Evolutionary conservation across 2,797 vertebrate genomes (phyloP).

Genomic region (Thripadectes ignobilis): DNA sequence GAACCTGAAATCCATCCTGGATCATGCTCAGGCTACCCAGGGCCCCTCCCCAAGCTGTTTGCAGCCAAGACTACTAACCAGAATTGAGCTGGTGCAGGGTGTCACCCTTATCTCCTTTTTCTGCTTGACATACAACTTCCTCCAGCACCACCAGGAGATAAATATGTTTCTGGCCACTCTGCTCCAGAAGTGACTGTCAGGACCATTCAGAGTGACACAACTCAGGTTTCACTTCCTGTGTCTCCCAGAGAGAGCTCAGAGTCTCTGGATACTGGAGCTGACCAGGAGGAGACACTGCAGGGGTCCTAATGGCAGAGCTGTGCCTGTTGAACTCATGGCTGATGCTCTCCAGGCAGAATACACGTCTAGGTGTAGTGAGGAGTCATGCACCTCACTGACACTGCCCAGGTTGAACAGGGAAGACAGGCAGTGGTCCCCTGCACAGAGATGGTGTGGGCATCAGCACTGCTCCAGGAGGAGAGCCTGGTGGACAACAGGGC

Average conservation of each 20-base stretch:
- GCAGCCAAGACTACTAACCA: not conserved
- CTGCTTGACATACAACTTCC: not conserved
- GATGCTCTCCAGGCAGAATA: not conserved
- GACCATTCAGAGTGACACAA: not conserved
- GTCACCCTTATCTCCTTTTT: not conserved
- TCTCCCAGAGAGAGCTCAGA: not conserved
- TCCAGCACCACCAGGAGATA: not conserved
- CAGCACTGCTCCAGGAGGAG: not conserved
- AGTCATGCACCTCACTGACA: not conserved
- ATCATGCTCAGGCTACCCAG: fast-evolving
- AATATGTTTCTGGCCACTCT: not conserved
- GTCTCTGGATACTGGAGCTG: not conserved
- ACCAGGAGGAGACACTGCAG: not conserved
- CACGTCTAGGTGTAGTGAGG: not conserved
- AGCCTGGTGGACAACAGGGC: not conserved
- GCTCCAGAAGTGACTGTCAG: not conserved
- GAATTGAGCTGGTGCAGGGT: not conserved
- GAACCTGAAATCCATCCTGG: not conserved
- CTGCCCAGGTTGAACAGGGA: not conserved
- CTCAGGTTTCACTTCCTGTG: not conserved
- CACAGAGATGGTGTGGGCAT: not conserved
- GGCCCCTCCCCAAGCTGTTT: not conserved
- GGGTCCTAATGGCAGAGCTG: not conserved
- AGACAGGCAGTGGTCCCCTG: not conserved
- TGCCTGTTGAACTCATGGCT: not conserved